A percentile compares a stretch with the other conserved stretches of the same genome.
Evolutionary conservation across 2,888 invertebrate species (phyloP).

Genomic region (Heliothis peltigera): DNA sequence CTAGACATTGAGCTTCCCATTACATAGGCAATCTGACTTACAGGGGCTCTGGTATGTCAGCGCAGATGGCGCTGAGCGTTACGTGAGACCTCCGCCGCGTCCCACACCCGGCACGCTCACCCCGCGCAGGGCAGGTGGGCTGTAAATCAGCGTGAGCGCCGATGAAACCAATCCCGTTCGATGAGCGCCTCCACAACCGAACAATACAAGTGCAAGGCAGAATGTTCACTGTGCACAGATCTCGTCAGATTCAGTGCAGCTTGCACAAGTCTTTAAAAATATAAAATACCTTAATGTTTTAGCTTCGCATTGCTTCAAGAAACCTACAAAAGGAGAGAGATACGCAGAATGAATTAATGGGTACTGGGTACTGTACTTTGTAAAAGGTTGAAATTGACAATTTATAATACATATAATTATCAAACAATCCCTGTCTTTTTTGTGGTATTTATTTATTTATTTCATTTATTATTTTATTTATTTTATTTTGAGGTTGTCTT

Average conservation of each 20-base stretch:
- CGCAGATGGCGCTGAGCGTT: slow-evolving; percentile 20
- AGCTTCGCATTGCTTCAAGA: no score
- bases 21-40: slow-evolving; percentile 33
- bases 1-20: slow-evolving; percentile 14
- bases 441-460: no score
- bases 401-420: no score
- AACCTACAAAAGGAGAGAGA: no score
- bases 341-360: no score
- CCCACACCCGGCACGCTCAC: neutral
- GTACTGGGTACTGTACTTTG: no score
- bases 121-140: slow-evolving; percentile 50
- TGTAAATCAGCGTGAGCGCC: slow-evolving; percentile 69
- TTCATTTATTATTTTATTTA: no score
- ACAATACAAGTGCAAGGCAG: neutral
- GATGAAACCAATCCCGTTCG: slow-evolving; percentile 71
- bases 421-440: no score
- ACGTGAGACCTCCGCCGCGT: slow-evolving; percentile 16
- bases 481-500: no score
- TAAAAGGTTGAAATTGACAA: no score
- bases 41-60: slow-evolving; percentile 19
- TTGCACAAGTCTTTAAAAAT: no score
- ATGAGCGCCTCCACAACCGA: slow-evolving; percentile 63
- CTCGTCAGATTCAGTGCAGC: neutral
- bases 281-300: no score
- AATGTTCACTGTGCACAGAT: slow-evolving; percentile 6